These are phyloP conservation scores for Meloidogyne hapla DNA, from an alignment of 1,140 invertebrate genomes.

Conservation along the genomic window DNA sequence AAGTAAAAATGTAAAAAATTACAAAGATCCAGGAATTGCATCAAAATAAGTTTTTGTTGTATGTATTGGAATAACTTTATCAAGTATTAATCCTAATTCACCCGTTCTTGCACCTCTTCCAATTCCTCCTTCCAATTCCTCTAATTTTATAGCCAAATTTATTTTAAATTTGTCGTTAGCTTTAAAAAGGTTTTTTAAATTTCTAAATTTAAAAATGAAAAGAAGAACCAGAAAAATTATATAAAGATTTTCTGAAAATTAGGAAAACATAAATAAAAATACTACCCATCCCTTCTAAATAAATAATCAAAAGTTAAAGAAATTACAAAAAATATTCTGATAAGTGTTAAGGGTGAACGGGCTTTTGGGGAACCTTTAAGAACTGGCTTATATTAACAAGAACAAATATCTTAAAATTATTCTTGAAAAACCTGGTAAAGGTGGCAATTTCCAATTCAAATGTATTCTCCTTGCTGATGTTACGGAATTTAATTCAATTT, in stretches of 20 bases:
- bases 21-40: constrained; percentile 20
- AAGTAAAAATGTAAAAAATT: neutral
- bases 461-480: constrained; percentile 14
- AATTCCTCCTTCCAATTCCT: constrained; percentile 18
- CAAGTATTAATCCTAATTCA: constrained; percentile 20
- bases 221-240: neutral
- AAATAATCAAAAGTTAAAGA: too few species aligned
- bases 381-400: too few species aligned
- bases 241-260: neutral
- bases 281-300: too few species aligned
- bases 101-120: constrained; percentile 7
- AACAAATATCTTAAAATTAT: too few species aligned
- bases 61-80: constrained; percentile 21
- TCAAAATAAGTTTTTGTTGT: constrained; percentile 13
- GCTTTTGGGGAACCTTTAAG: too few species aligned
- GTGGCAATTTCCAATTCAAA: constrained; percentile 9
- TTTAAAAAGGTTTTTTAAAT: too few species aligned
- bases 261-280: too few species aligned
- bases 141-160: constrained; percentile 19
- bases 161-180: constrained; percentile 19
- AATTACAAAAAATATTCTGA: too few species aligned
- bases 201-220: too few species aligned
- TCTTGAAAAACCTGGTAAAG: neutral
- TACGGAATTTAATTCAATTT: neutral
- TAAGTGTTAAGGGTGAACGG: too few species aligned